Percentiles rank a stretch among this genome's conserved stretches.
Conservation (phyloP, 2,888 invertebrate genomes). For the Orthosia gracilis region DNA sequence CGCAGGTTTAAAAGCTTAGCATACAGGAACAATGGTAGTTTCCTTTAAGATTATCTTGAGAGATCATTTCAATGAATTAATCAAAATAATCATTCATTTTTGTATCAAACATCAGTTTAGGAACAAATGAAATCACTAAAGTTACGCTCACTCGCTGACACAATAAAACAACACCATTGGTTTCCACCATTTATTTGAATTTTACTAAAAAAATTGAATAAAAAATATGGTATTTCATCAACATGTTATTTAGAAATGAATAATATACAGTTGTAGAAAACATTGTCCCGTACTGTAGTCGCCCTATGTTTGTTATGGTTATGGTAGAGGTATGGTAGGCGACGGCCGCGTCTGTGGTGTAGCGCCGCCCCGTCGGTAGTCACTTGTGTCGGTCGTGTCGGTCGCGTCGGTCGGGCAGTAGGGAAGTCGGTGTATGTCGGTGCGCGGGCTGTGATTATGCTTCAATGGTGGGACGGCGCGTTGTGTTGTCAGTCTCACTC, state of each 20-base stretch:
- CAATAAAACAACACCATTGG: conserved; percentile 71
- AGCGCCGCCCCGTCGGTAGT: conserved; percentile 58
- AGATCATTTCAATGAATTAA: neutral
- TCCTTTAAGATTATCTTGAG: neutral
- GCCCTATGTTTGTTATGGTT: conserved; percentile 71
- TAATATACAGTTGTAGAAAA: conserved; percentile 89
- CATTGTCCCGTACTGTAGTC: conserved; percentile 74
- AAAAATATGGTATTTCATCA: conserved; percentile 91
- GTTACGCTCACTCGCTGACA: conserved; percentile 46
- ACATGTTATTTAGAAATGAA: conserved; percentile 90
- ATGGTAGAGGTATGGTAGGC: conserved; percentile 70
- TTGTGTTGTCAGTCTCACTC: conserved; percentile 87
- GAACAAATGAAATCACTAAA: conserved; percentile 60
- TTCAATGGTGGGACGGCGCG: conserved; percentile 70
- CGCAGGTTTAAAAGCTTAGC: neutral
- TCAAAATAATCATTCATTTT: neutral
- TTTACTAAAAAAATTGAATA: conserved; percentile 91
- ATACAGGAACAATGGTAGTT: neutral
- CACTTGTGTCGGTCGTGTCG: conserved; percentile 49
- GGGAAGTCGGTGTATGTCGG: conserved; percentile 20
- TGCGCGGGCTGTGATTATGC: conserved; percentile 63
- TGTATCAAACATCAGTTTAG: conserved; percentile 12
- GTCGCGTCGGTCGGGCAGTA: conserved; percentile 36
- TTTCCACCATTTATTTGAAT: conserved; percentile 90
- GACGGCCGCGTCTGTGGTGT: conserved; percentile 58